phyloP scores from a whole-genome alignment of 2,888 invertebrate species.

The Pyrgus malvae region DNA sequence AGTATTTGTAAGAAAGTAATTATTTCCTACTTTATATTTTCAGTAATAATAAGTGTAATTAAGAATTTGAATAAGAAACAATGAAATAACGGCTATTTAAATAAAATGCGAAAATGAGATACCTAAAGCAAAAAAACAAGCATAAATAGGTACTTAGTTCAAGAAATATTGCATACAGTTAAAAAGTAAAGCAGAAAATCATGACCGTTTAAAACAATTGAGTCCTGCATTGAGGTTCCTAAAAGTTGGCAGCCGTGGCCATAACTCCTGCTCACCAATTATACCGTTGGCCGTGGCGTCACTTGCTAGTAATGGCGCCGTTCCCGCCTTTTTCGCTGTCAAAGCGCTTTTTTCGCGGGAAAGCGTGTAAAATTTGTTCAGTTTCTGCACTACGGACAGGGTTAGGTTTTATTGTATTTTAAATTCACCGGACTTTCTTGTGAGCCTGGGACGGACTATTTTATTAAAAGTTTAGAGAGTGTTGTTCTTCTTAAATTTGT shows the following conservation, averaged over 20 bases:
- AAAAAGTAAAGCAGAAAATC: not conserved
- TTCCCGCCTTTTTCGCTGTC: slow-evolving; percentile 80
- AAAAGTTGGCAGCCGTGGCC: slow-evolving; percentile 16
- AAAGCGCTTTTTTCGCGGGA: slow-evolving; percentile 75
- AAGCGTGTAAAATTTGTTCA: slow-evolving; percentile 51
- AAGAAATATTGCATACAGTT: not conserved
- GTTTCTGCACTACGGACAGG: slow-evolving; percentile 42
- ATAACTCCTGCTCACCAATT: slow-evolving; percentile 60
- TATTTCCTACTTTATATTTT: too few relatives aligned
- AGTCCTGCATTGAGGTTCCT: slow-evolving; percentile 8
- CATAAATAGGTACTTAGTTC: not conserved
- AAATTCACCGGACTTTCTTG: slow-evolving; percentile 28
- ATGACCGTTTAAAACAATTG: slow-evolving; percentile 6
- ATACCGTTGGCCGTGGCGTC: slow-evolving; percentile 72
- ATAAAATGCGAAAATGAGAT: too few relatives aligned
- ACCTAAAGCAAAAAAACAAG: too few relatives aligned
- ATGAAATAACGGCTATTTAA: too few relatives aligned
- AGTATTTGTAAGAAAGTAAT: too few relatives aligned
- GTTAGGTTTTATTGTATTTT: slow-evolving; percentile 36
- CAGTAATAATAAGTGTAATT: too few relatives aligned
- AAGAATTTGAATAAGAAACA: too few relatives aligned
- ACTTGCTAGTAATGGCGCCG: slow-evolving; percentile 84
- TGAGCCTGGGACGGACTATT: not conserved
- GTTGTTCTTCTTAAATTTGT: not conserved
- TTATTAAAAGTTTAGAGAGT: not conserved